A percentile compares a stretch with the other conserved stretches of the same genome.
Evolutionary conservation across 2,113 vertebrate species (phyloP).

Genomic region (Crocuta crocuta): DNA sequence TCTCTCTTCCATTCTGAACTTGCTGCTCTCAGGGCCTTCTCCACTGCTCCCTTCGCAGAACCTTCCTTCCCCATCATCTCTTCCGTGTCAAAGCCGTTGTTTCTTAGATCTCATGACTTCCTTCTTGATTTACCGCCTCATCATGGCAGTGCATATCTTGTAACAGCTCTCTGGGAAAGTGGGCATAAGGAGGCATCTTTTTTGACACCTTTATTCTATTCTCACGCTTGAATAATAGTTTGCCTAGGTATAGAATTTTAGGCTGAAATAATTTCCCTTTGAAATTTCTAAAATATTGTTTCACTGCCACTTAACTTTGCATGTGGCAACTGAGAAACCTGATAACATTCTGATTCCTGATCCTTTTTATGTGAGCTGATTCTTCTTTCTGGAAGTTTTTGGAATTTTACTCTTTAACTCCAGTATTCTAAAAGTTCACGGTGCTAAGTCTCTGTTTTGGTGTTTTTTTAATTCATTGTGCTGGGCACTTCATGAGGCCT

Average conservation of each 20-base stretch:
- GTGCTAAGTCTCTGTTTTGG: neutral
- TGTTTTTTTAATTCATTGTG: neutral
- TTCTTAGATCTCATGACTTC: conserved; percentile 5
- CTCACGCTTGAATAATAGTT: neutral
- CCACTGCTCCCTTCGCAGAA: neutral
- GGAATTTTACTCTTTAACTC: neutral
- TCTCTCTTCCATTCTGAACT: neutral
- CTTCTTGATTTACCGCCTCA: neutral
- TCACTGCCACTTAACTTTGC: neutral
- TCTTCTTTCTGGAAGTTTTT: neutral
- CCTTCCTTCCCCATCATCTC: neutral
- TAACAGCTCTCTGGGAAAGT: neutral
- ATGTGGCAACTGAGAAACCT: neutral
- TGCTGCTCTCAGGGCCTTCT: neutral
- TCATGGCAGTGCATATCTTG: neutral
- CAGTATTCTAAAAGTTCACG: neutral
- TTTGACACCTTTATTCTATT: conserved; percentile 13
- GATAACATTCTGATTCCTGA: neutral
- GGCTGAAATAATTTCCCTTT: conserved; percentile 23
- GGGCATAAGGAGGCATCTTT: neutral
- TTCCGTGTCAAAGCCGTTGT: neutral
- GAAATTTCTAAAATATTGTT: neutral
- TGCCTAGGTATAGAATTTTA: conserved; percentile 16
- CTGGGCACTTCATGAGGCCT: neutral
- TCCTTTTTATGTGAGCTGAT: neutral